Evolutionary conservation across 2,888 invertebrate species (phyloP), one percentile per base, ranked within the genome.

Genomic region (Tholera decimalis): DNA sequence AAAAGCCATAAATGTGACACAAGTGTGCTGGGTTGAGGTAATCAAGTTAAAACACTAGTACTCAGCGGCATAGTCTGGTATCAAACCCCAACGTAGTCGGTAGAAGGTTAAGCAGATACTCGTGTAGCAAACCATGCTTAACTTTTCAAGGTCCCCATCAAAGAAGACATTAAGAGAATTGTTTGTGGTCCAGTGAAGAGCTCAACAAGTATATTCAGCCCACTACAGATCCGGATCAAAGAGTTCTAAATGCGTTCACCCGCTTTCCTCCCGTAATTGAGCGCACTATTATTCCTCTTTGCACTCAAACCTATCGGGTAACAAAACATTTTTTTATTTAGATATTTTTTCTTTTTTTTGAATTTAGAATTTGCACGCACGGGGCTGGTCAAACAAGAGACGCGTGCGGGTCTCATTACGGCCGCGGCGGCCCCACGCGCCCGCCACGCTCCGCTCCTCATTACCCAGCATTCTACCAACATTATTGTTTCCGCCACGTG

Each of bases 401-500:
- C 68, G 80, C 73, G 82, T 75, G 82, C 61, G 76, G 64, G 72
- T 79, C 86, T 80, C 83, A 83, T 84, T 83, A 84, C 85, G 88
- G 88, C 84, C 87, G 82, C 73, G 81, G 76, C 83, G 82, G 61
- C 68, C 77, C 65, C 78, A 83, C 85, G 82, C 85, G 84, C 82
- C 63, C 81, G 90, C 63, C 93, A 93, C 93, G 91, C 89, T 93
- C 70, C 89, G 56, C 73, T 83, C 89, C 90, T 93, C 93, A 93
- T 93, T 93, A 92, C 88, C 87, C 84, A 85, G 86, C 88, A 88
- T 89, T 90, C 88, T 84, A 60, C 89, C 83, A 87, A 88, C 92
- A 90, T 93, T 93, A 94, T 93, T 94, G 93, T 93, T 92, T 91
- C 88, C 87, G 93, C 87, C 94, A 94, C 94, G 94, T 90, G 93